Evolutionary conservation across 2,888 invertebrate genomes (phyloP).

Genomic region (Leptopterna dolabrata): DNA sequence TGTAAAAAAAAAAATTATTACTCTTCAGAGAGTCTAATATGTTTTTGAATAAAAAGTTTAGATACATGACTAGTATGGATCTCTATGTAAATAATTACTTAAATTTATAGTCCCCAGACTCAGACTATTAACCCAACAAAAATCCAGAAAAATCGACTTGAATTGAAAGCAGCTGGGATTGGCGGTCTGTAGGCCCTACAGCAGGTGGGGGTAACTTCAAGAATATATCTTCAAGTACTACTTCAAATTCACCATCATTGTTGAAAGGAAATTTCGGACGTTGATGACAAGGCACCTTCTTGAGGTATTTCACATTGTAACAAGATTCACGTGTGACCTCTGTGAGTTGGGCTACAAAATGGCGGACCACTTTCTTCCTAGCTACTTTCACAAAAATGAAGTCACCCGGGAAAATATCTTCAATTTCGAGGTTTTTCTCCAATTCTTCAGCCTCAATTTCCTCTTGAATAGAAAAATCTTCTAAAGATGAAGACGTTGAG

Average conservation of each 20-base stretch:
- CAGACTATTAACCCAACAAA: not conserved
- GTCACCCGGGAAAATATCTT: not conserved
- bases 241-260: not conserved
- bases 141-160: not conserved
- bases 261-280: not conserved
- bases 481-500: not conserved
- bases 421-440: not conserved
- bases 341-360: not conserved
- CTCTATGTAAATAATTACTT: not conserved
- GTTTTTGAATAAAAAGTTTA: not conserved
- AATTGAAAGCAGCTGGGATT: not conserved
- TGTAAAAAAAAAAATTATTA: too few relatives aligned
- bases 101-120: not conserved
- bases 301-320: not conserved
- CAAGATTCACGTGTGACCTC: not conserved
- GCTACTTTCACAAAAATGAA: not conserved
- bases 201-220: not conserved
- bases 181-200: not conserved
- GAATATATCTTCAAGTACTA: not conserved
- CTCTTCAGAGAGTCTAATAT: not conserved
- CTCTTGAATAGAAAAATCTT: not conserved
- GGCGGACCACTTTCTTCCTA: not conserved
- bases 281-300: not conserved
- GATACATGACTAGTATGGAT: not conserved
- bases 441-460: not conserved